Base-by-base conservation (phyloP, 1,140 invertebrate genomes). In the Nymphalis io region DNA sequence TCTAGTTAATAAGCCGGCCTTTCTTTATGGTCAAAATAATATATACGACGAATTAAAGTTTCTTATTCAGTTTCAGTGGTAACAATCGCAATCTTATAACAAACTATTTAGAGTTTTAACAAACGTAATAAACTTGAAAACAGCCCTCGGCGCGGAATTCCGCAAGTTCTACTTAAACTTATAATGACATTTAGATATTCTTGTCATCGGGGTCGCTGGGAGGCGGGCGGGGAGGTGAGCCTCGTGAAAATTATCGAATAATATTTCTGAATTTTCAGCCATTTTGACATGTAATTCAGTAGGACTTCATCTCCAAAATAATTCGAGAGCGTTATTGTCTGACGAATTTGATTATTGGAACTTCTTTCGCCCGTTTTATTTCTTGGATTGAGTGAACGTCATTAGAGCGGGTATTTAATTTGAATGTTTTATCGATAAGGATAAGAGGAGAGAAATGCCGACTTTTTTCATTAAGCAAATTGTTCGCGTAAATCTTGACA, bases 111-210 rank as follows among this genome's bases (percentile, higher is more conserved):
- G 55, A 73, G 60, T 70, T 67, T 70, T 70, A 74, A 75, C 62
- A 75, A 85, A 75, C 69, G 71, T 73, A 72, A 81, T 80, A 81
- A 84, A 80, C 70, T 79, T 79, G 75, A 68, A 82, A 87, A 84
- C 79, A 75, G 80, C 81, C 80, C 64, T 73, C 74, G 72, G 81
- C 79, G 59, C 78, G 76, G 79, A 82, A 83, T 79, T 81, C 79
- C 74, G 61, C 65, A 79, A 72, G 77, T 78, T 79, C 76, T 81
- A 79, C 80, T 86, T 80, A 79, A 89, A 90, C 82, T 89, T 87
- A 88, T 90, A 90, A 90, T 89, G 87, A 89, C 85, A 88, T 90
- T 90, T 90, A 84, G 86, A 90, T 89, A 85, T 88, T 82, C 85
- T 81, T 87, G 87, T 87, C 85, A 88, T 75, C 77, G 74, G 77